phyloP scores from a whole-genome alignment of 92 coral and sea anemone species.

The Galaxea fascicularis region DNA sequence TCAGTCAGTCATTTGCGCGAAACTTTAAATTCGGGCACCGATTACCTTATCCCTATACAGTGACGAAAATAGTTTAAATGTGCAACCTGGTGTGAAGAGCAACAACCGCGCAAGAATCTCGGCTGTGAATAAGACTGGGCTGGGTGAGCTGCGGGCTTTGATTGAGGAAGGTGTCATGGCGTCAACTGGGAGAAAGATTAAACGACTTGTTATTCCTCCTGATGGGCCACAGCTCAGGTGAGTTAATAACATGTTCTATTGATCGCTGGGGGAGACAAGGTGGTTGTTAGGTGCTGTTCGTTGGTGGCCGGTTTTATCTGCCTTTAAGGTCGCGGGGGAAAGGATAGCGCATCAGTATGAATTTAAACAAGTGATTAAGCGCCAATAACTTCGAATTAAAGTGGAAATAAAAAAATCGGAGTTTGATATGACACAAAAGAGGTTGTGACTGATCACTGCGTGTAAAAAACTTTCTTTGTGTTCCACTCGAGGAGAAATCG shows the following conservation, averaged over 20 bases:
- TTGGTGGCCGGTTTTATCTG: too few relatives aligned
- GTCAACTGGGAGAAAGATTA: slow-evolving; percentile 83
- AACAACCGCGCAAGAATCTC: slow-evolving; percentile 53
- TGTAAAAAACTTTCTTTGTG: not conserved
- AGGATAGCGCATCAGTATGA: too few relatives aligned
- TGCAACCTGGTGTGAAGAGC: slow-evolving; percentile 7
- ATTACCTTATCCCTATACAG: not conserved
- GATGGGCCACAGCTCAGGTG: slow-evolving; percentile 97
- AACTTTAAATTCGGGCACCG: not conserved
- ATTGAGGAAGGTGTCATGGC: slow-evolving; percentile 81
- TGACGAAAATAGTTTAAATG: slow-evolving; percentile 5
- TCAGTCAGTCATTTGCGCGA: too few relatives aligned
- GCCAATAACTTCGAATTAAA: too few relatives aligned
- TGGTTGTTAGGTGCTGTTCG: not conserved
- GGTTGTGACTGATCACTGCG: not conserved
- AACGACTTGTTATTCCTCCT: slow-evolving; percentile 81
- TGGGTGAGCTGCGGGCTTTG: slow-evolving; percentile 67
- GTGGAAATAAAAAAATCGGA: too few relatives aligned
- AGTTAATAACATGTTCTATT: not conserved
- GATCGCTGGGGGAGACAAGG: not conserved
- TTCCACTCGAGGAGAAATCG: too few relatives aligned
- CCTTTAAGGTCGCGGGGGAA: too few relatives aligned
- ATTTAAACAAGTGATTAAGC: too few relatives aligned
- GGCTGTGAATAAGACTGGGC: slow-evolving; percentile 86
- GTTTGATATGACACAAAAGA: not conserved